Percentiles rank a stretch among this genome's conserved stretches.
Evolutionary conservation across 2,888 invertebrate species (phyloP).

Genomic region (Sphecodes monilicornis): DNA sequence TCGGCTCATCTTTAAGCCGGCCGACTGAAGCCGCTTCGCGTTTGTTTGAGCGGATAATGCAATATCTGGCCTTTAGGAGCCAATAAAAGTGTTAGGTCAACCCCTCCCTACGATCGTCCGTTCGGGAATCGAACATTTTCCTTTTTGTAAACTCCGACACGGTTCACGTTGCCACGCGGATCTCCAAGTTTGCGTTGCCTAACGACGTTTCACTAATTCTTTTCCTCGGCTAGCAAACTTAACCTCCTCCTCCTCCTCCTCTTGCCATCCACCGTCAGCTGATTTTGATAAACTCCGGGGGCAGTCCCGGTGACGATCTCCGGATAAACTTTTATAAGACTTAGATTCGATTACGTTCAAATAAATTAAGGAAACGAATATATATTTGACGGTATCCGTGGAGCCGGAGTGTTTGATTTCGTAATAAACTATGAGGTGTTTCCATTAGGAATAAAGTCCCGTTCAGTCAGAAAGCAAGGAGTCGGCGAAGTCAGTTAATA

Average conservation of each 20-base stretch:
- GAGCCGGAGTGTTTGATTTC: slow-evolving; percentile 32
- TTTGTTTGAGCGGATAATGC: slow-evolving; percentile 79
- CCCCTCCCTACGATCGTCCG: slow-evolving; percentile 29
- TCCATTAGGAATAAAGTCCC: slow-evolving; percentile 33
- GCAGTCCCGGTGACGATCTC: neutral
- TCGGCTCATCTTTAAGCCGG: slow-evolving; percentile 78
- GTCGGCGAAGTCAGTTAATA: slow-evolving; percentile 73
- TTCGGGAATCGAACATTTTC: slow-evolving; percentile 66
- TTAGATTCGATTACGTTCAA: slow-evolving; percentile 21
- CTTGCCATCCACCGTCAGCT: neutral
- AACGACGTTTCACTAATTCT: slow-evolving; percentile 42
- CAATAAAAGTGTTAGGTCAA: slow-evolving; percentile 71
- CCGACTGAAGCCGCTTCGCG: slow-evolving; percentile 73
- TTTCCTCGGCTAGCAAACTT: slow-evolving; percentile 36
- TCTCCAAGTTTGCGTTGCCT: slow-evolving; percentile 22
- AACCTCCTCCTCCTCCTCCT: neutral
- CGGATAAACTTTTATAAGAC: slow-evolving; percentile 39
- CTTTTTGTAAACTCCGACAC: slow-evolving; percentile 46
- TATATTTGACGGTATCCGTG: slow-evolving; percentile 44
- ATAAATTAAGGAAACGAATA: slow-evolving; percentile 36
- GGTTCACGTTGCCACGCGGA: slow-evolving; percentile 7
- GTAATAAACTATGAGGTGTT: slow-evolving; percentile 21
- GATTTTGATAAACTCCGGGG: slow-evolving; percentile 37
- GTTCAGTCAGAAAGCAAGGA: slow-evolving; percentile 13
- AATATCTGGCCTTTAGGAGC: slow-evolving; percentile 76